Conservation (phyloP, 2,888 invertebrate species). For the Diplazon laetatorius region DNA sequence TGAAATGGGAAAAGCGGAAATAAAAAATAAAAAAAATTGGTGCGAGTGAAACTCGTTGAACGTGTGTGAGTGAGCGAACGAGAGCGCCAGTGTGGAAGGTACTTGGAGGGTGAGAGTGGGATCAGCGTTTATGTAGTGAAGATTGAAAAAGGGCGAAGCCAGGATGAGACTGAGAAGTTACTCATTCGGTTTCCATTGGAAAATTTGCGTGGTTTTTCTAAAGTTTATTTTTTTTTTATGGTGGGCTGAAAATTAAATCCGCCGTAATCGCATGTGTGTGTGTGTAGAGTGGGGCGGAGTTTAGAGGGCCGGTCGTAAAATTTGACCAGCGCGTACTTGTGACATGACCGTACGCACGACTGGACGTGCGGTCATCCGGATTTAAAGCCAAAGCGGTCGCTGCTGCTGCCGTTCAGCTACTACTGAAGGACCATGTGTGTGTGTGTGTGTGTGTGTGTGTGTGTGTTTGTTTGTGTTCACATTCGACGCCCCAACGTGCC, state of each 20-base stretch:
- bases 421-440: background rate
- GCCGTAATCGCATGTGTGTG: slow-evolving; percentile 33
- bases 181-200: slow-evolving; percentile 16
- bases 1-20: background rate
- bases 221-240: slow-evolving; percentile 50
- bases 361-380: slow-evolving; percentile 29
- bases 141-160: slow-evolving; percentile 29
- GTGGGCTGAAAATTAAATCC: slow-evolving; percentile 56
- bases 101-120: no score
- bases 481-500: background rate
- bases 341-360: slow-evolving; percentile 25
- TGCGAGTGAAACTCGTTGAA: background rate
- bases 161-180: slow-evolving; percentile 20
- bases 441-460: no score
- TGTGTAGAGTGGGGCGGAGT: background rate
- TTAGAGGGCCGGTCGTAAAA: slow-evolving; percentile 34
- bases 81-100: slow-evolving; percentile 14
- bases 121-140: slow-evolving; percentile 10
- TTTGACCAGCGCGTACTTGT: slow-evolving; percentile 41
- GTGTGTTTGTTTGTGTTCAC: no score
- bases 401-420: background rate
- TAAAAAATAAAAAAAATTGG: slow-evolving; percentile 8
- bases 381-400: slow-evolving; percentile 16
- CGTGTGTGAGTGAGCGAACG: slow-evolving; percentile 13
- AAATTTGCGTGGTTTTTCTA: no score